phyloP scores from a whole-genome alignment of 2,113 vertebrate genomes.

The Rallus limicola region DNA sequence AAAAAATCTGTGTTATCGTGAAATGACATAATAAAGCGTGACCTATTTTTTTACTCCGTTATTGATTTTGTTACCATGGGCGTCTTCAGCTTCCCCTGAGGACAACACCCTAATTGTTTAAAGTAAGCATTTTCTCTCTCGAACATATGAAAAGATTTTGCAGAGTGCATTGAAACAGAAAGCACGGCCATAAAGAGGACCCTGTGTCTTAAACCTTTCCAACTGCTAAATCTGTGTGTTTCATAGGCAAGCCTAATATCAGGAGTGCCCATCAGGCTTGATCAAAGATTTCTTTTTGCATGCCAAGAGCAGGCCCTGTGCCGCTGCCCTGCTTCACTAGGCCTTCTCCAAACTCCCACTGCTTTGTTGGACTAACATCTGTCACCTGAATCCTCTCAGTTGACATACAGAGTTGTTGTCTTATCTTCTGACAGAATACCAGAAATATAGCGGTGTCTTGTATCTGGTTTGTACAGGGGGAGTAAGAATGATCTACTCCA shows the following conservation, averaged over 20 bases:
- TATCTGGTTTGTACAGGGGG: background rate
- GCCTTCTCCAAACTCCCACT: background rate
- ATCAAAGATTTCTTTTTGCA: background rate
- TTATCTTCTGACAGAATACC: background rate
- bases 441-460: background rate
- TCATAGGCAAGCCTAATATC: background rate
- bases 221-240: background rate
- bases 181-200: background rate
- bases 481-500: background rate
- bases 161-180: background rate
- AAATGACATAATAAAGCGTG: background rate
- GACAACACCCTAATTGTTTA: background rate
- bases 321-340: background rate
- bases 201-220: background rate
- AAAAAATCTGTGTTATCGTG: background rate
- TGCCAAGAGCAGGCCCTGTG: background rate
- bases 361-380: background rate
- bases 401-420: background rate
- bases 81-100: background rate
- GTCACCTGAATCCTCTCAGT: background rate
- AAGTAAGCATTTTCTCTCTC: background rate
- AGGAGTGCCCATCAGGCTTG: background rate
- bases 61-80: slow-evolving; percentile 46
- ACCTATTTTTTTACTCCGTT: slow-evolving; percentile 15
- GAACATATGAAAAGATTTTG: background rate